Conservation (phyloP, 1,140 invertebrate genomes). For the Psilanteris sp. region DNA sequence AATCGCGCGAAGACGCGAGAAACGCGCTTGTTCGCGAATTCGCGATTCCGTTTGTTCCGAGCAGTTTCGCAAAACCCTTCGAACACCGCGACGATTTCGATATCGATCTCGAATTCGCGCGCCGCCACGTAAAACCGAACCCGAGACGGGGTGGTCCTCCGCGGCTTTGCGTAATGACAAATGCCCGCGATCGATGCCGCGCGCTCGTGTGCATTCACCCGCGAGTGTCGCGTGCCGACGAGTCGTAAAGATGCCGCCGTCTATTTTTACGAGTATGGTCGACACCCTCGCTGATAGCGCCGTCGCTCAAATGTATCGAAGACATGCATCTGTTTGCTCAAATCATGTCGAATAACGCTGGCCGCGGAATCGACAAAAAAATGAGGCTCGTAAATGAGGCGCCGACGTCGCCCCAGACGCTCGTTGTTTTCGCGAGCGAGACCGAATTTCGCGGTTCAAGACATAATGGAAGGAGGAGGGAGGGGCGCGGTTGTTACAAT, state of each 20-base stretch:
- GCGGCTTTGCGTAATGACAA: conserved; percentile 52
- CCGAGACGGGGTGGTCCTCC: no score
- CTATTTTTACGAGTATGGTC: conserved; percentile 59
- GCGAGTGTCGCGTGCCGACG: conserved; percentile 59
- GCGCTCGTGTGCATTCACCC: conserved; percentile 46
- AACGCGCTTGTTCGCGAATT: no score
- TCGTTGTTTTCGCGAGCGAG: background rate
- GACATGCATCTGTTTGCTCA: conserved; percentile 60
- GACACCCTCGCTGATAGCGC: conserved; percentile 58
- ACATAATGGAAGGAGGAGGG: background rate
- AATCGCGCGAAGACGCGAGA: no score
- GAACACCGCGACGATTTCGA: no score
- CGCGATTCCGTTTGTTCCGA: no score
- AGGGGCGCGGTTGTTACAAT: background rate
- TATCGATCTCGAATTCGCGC: no score
- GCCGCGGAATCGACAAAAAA: conserved; percentile 9
- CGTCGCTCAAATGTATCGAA: conserved; percentile 55
- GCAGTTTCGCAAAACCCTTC: no score
- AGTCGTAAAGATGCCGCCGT: conserved; percentile 60
- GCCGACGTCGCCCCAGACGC: conserved; percentile 15
- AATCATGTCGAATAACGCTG: conserved; percentile 52
- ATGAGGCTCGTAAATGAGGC: conserved; percentile 24
- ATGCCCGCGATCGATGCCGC: conserved; percentile 38
- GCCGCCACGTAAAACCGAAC: no score
- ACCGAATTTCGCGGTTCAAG: no score